Evolutionary conservation across 1,140 invertebrate genomes (phyloP).

Genomic region (Sinella curviseta): DNA sequence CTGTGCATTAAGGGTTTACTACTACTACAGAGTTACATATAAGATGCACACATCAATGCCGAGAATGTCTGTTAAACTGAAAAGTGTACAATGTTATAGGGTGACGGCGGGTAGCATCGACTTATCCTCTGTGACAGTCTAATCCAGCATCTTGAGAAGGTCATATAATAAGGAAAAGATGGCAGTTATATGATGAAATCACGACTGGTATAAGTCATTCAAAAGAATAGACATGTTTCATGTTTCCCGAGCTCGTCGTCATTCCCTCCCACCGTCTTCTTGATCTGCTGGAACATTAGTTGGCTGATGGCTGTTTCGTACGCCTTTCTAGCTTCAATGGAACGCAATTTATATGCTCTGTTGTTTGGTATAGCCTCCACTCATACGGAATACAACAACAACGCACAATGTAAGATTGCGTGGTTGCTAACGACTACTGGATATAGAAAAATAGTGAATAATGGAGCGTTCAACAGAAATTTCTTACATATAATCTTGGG

Average conservation of each 20-base stretch:
- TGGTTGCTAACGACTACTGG: no score
- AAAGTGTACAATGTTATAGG: not conserved
- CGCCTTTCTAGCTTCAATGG: not conserved
- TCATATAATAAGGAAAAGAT: slow-evolving; percentile 3
- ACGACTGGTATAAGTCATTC: slow-evolving; percentile 3
- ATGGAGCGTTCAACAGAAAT: no score
- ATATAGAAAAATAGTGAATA: no score
- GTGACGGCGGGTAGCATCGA: not conserved
- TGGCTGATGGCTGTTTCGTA: not conserved
- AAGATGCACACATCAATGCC: no score
- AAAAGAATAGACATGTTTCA: not conserved
- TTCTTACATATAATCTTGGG: no score
- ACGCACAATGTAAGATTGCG: no score
- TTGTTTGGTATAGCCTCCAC: not conserved
- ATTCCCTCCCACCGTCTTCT: slow-evolving; percentile 17
- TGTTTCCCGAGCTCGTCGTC: not conserved
- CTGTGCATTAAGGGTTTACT: not conserved
- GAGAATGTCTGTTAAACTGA: no score
- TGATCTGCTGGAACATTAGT: slow-evolving; percentile 15
- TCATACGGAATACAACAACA: no score
- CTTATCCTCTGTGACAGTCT: not conserved
- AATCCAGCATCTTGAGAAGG: slow-evolving; percentile 4
- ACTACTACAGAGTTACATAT: no score
- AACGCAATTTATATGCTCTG: not conserved
- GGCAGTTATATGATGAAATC: not conserved